Base-by-base conservation (phyloP, 2,797 vertebrate species). In the Brachyalestes nurse region DNA sequence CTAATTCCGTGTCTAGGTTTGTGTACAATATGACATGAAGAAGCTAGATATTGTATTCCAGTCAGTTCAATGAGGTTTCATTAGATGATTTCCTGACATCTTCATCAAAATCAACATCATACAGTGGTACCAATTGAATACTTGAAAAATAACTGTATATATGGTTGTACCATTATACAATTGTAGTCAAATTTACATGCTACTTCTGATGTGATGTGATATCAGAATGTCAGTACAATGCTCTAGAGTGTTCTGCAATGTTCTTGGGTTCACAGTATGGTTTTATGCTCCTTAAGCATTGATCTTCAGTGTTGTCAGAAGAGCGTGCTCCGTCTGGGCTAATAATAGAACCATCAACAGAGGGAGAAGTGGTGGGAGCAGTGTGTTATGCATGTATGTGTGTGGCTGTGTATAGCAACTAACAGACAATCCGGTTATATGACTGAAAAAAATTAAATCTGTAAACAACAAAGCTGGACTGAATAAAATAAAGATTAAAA, bases 291-390 rank as follows among this genome's bases (percentile, higher is more conserved):
- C 21, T 25, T 5, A n/a, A 23, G 34, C 9, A 69, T 47, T 12
- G 21, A 49, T 49, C 42, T 21, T 42, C 66, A 23, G n/a, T 21
- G 21, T n/a, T 47, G 66, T 49, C 66, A 49, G 23, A 42, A 49
- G 42, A 69, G n/a, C 40, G 16, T 38, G 42, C 38, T 67, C 38
- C n/a, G 10, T 21, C 9, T 16, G n/a, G n/a, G 66, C 66, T 69
- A 49, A 69, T 23, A 69, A 69, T 49, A 69, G 66, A 67, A 40
- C 64, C 16, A 67, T 34, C 40, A 49, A 69, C 4, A 47, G n/a
- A 45, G 10, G 40, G 60, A 62, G 23, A 47, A n/a, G 65, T 19
- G 21, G 66, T 25, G 66, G n/a, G 40, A 9, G 66, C 42, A 23
- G 66, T 45, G 42, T 42, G 19, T 45, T 69, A 47, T 47, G 66